Conservation (phyloP, 35 echinoderm and acorn worm genomes). For the Anneissia japonica region DNA sequence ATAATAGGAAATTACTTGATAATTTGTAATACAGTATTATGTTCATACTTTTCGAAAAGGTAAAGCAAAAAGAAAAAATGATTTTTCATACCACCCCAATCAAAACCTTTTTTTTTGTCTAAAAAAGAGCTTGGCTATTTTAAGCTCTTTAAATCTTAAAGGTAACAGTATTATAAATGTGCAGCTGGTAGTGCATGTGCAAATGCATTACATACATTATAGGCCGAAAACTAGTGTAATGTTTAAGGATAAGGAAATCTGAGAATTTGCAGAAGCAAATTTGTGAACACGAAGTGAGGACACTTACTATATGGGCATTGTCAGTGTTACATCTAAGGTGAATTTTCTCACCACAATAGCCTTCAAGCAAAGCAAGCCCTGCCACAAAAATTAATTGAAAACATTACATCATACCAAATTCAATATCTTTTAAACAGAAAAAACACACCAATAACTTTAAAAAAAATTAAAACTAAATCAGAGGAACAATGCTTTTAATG, state of each 20-base stretch:
- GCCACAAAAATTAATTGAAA: conserved; percentile 1
- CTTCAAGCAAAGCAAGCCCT: conserved; percentile 79
- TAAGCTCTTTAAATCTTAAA: background rate
- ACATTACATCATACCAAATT: too few relatives aligned
- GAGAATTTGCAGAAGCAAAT: background rate
- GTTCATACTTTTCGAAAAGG: too few relatives aligned
- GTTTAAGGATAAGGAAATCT: background rate
- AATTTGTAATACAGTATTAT: too few relatives aligned
- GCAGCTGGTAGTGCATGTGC: background rate
- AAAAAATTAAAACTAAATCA: too few relatives aligned
- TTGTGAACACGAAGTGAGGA: background rate
- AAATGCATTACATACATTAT: background rate
- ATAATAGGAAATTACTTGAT: too few relatives aligned
- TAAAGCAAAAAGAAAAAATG: too few relatives aligned
- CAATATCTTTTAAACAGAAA: too few relatives aligned
- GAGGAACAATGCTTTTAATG: too few relatives aligned
- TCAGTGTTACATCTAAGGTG: conserved; percentile 64
- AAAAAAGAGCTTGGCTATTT: background rate
- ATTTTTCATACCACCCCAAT: too few relatives aligned
- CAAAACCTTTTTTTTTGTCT: too few relatives aligned
- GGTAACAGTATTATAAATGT: background rate
- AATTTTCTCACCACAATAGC: conserved; percentile 74
- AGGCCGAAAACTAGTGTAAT: background rate
- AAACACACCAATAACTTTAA: too few relatives aligned
- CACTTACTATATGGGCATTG: conserved; percentile 79